phyloP scores from a whole-genome alignment of 2,113 vertebrate genomes.

The Meles meles region DNA sequence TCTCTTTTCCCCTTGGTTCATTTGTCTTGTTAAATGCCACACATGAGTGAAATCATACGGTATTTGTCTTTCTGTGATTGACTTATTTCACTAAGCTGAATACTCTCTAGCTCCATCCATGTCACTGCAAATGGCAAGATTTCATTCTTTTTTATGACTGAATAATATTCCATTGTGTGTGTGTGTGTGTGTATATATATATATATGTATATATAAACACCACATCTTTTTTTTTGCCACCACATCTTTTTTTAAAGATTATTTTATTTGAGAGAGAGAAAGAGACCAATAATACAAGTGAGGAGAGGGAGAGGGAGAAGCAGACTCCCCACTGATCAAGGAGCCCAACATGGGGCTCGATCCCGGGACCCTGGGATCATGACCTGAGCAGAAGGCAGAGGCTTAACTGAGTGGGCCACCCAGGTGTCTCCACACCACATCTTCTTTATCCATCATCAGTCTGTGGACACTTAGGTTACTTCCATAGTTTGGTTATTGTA shows the following conservation, averaged over 20 bases:
- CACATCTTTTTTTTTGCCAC: too few relatives aligned
- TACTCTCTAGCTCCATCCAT: neutral
- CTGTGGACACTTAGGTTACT: neutral
- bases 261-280: too few relatives aligned
- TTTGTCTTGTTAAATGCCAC: neutral
- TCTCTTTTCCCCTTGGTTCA: neutral
- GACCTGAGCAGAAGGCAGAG: too few relatives aligned
- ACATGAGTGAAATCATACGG: neutral
- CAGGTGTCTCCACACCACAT: neutral
- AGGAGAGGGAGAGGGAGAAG: too few relatives aligned
- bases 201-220: neutral
- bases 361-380: too few relatives aligned
- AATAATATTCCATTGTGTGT: neutral
- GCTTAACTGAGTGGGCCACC: too few relatives aligned
- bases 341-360: too few relatives aligned
- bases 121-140: neutral
- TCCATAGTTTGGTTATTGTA: neutral
- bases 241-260: too few relatives aligned
- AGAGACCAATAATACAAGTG: too few relatives aligned
- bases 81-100: neutral
- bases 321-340: too few relatives aligned
- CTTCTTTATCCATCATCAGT: neutral
- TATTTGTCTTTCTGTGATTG: neutral
- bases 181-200: neutral
- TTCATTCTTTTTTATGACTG: neutral